Evolutionary conservation across 2,797 vertebrate genomes (phyloP).

Genomic region (Heteromormyrus szaboi): DNA sequence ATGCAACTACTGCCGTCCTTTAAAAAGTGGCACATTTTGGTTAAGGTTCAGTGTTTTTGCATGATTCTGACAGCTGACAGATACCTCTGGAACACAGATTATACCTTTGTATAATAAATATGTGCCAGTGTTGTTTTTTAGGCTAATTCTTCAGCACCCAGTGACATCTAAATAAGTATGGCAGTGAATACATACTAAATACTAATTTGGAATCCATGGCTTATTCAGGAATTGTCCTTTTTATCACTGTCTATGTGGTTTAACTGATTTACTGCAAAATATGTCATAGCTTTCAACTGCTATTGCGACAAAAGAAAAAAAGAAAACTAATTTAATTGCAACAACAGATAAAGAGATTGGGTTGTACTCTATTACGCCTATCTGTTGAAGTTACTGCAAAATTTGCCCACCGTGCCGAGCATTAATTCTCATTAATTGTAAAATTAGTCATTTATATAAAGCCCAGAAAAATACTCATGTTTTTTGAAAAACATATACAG

Average conservation of each 20-base stretch:
- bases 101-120: background rate
- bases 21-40: background rate
- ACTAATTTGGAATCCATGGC: background rate
- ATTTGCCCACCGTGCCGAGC: background rate
- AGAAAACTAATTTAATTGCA: background rate
- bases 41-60: background rate
- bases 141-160: background rate
- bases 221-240: background rate
- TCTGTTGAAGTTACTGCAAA: background rate
- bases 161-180: background rate
- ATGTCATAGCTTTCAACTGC: background rate
- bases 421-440: background rate
- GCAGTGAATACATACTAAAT: background rate
- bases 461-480: background rate
- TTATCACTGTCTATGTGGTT: background rate
- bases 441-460: background rate
- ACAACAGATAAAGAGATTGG: background rate
- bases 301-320: background rate
- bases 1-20: background rate
- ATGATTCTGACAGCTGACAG: background rate
- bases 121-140: background rate
- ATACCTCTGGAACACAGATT: background rate
- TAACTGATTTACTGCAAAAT: slow-evolving; percentile 17
- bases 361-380: background rate
- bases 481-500: background rate